Conservation (phyloP, 2,888 invertebrate genomes). For the Drosophila mimica region DNA sequence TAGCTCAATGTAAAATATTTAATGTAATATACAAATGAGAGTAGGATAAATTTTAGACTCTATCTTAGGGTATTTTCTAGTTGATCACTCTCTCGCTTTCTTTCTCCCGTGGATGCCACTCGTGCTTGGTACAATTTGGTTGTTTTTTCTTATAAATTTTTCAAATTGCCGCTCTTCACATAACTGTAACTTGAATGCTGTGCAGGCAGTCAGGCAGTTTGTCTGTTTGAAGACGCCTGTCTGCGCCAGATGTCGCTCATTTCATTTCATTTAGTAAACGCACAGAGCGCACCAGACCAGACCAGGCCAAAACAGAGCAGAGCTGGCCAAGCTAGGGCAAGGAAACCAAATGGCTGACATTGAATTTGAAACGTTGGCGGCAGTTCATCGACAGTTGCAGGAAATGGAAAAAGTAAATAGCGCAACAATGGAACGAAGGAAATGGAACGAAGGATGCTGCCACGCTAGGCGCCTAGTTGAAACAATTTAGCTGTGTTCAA, state of each 20-base stretch:
- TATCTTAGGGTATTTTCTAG: constrained; percentile 23
- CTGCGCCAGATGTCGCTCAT: constrained; percentile 68
- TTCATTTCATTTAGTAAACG: constrained; percentile 47
- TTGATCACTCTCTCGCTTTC: neutral
- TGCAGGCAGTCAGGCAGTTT: constrained; percentile 12
- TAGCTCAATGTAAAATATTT: neutral
- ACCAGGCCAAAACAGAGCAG: neutral
- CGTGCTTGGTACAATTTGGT: constrained; percentile 23
- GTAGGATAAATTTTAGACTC: too few relatives aligned
- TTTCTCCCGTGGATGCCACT: neutral
- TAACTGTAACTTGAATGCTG: constrained; percentile 66
- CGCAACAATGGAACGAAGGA: constrained; percentile 59
- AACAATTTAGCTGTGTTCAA: constrained; percentile 10
- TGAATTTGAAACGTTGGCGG: constrained; percentile 42
- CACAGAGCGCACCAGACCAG: constrained; percentile 8
- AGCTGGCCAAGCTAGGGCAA: constrained; percentile 34
- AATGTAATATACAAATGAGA: neutral
- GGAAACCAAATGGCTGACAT: constrained; percentile 68
- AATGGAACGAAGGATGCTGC: constrained; percentile 31
- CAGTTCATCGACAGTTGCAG: constrained; percentile 50
- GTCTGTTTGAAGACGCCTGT: constrained; percentile 22
- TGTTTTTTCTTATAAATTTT: constrained; percentile 51
- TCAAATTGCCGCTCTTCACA: constrained; percentile 71
- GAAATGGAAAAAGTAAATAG: constrained; percentile 66
- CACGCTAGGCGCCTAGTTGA: constrained; percentile 11